Conservation (phyloP, 2,113 vertebrate species). For the Garra rufa region DNA sequence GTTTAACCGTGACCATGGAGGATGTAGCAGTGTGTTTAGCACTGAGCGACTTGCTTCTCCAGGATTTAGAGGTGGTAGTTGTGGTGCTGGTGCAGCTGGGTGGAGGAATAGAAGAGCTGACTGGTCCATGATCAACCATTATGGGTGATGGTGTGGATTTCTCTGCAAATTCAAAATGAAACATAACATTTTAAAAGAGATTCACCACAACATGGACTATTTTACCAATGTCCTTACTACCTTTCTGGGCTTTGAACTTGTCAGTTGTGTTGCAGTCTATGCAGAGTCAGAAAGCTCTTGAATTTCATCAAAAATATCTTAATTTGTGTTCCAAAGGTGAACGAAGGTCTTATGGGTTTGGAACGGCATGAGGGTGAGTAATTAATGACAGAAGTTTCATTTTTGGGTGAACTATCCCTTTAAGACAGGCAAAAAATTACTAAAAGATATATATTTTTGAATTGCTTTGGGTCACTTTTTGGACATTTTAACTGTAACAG, state of each 20-base stretch:
- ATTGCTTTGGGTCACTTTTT: conserved; percentile 11
- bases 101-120: conserved; percentile 65
- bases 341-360: too few species aligned
- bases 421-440: too few species aligned
- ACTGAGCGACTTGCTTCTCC: conserved; percentile 87
- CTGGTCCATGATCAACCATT: conserved; percentile 50
- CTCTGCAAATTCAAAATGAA: conserved; percentile 42
- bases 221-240: too few species aligned
- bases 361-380: too few species aligned
- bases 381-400: too few species aligned
- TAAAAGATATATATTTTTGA: not conserved
- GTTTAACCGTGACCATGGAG: conserved; percentile 80
- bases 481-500: conserved; percentile 29
- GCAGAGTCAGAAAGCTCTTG: too few species aligned
- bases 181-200: not conserved
- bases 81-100: conserved; percentile 66
- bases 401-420: too few species aligned
- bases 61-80: conserved; percentile 83
- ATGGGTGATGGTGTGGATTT: conserved; percentile 46
- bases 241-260: too few species aligned
- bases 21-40: conserved; percentile 85
- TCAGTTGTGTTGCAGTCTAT: too few species aligned
- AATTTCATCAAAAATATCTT: too few species aligned
- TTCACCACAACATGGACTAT: not conserved
- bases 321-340: too few species aligned